These are phyloP conservation scores for Oegoconia quadripuncta DNA, from an alignment of 2,888 invertebrate species.

Conservation along the genomic window DNA sequence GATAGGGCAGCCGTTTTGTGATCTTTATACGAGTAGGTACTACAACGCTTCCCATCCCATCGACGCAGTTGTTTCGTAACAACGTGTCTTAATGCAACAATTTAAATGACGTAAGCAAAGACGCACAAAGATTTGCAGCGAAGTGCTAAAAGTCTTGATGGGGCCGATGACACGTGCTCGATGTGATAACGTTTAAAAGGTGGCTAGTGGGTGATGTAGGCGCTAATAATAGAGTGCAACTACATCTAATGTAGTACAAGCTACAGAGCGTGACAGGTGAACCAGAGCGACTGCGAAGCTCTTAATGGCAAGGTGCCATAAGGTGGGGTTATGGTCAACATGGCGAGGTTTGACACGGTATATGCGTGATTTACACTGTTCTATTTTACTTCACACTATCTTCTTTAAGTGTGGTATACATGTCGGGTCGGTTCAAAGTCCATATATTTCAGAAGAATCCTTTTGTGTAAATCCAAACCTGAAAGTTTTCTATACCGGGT, in stretches of 20 bases:
- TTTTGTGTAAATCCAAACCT: no score
- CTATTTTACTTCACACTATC: no score
- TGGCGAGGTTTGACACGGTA: conserved; percentile 14
- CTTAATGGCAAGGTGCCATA: conserved; percentile 43
- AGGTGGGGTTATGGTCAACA: conserved; percentile 42
- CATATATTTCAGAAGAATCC: no score
- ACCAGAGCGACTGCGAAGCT: conserved; percentile 35
- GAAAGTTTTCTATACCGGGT: not conserved
- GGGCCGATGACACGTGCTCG: conserved; percentile 58
- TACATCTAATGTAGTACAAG: conserved; percentile 19
- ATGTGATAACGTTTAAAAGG: conserved; percentile 53
- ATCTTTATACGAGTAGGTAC: no score
- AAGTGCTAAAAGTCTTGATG: conserved; percentile 13
- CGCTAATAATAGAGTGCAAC: conserved; percentile 49
- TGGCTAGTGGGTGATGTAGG: conserved; percentile 53
- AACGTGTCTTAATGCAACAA: not conserved
- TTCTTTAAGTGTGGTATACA: no score
- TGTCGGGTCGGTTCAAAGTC: no score
- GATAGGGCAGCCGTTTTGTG: no score
- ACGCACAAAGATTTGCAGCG: conserved; percentile 8
- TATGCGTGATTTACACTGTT: no score
- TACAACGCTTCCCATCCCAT: no score
- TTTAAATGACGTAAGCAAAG: conserved; percentile 5
- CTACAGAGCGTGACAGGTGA: conserved; percentile 52
- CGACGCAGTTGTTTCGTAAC: not conserved